These are phyloP conservation scores for Elmis aenea DNA, from an alignment of 2,888 invertebrate genomes.

Conservation along the genomic window DNA sequence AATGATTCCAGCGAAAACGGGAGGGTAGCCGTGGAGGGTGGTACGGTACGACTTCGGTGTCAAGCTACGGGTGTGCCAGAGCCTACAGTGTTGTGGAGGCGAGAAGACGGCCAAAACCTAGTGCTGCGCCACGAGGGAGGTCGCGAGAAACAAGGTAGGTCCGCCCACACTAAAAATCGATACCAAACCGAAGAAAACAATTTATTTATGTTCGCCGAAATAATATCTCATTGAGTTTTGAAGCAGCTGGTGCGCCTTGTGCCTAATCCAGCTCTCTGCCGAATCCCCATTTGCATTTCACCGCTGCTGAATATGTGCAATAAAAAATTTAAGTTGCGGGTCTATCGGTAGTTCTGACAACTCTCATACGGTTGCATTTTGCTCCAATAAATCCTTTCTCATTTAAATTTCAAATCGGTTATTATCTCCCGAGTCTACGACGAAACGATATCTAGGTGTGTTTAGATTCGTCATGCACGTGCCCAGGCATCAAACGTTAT, in stretches of 20 bases:
- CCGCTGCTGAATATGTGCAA: conserved; percentile 39
- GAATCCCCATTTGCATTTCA: conserved; percentile 38
- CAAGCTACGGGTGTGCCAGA: conserved; percentile 77
- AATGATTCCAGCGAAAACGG: conserved; percentile 63
- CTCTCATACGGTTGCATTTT: conserved; percentile 37
- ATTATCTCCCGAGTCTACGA: conserved; percentile 37
- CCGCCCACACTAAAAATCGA: conserved; percentile 23
- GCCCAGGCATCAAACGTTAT: conserved; percentile 22
- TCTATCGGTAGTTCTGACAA: conserved; percentile 41
- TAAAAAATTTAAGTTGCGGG: conserved; percentile 42
- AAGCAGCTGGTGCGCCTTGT: conserved; percentile 37
- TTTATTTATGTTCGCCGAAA: conserved; percentile 34
- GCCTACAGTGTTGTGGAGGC: conserved; percentile 73
- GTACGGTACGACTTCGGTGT: conserved; percentile 70
- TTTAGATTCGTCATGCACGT: conserved; percentile 26
- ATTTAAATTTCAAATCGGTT: conserved; percentile 45
- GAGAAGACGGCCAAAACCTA: conserved; percentile 74
- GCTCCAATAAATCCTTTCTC: conserved; percentile 39
- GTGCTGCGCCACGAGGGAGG: conserved; percentile 68
- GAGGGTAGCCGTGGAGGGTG: conserved; percentile 75
- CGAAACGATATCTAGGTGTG: conserved; percentile 40
- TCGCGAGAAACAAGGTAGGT: conserved; percentile 66
- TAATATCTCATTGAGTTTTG: conserved; percentile 34
- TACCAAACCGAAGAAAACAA: conserved; percentile 30
- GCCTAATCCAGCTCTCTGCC: conserved; percentile 34